phyloP scores from a whole-genome alignment of 2,888 invertebrate genomes.

The Cremastinae sp. region DNA sequence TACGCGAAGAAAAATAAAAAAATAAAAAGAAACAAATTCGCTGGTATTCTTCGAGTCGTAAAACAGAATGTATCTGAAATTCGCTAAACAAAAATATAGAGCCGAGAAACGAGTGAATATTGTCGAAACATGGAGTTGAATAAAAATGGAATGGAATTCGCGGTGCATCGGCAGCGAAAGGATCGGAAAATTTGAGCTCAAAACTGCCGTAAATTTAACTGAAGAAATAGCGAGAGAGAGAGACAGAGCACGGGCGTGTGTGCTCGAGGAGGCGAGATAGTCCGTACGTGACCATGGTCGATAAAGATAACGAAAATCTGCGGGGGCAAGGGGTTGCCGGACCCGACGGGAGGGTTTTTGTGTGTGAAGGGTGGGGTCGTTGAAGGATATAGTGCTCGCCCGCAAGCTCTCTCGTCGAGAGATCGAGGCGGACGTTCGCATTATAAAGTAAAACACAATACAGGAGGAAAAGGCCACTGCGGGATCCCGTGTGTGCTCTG shows the following conservation, averaged over 20 bases:
- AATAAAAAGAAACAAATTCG: too few relatives aligned
- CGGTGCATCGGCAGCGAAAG: neutral
- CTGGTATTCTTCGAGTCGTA: too few relatives aligned
- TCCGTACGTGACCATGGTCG: slow-evolving; percentile 52
- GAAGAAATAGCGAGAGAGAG: neutral
- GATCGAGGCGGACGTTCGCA: slow-evolving; percentile 49
- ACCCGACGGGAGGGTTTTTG: neutral
- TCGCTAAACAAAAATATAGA: too few relatives aligned
- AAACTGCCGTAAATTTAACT: slow-evolving; percentile 58
- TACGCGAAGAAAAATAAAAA: too few relatives aligned
- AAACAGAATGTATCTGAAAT: too few relatives aligned
- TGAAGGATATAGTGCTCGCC: slow-evolving; percentile 10
- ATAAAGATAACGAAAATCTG: slow-evolving; percentile 64
- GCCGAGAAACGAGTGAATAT: too few relatives aligned
- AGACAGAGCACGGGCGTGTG: neutral
- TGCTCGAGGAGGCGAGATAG: neutral
- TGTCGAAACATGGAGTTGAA: too few relatives aligned
- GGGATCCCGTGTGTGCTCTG: slow-evolving; percentile 18
- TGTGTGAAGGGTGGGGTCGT: slow-evolving; percentile 12
- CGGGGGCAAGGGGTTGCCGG: slow-evolving; percentile 5
- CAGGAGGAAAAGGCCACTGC: slow-evolving; percentile 18
- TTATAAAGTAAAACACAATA: slow-evolving; percentile 57
- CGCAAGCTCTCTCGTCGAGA: slow-evolving; percentile 22
- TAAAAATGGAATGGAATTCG: neutral
- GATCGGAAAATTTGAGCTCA: slow-evolving; percentile 7